Evolutionary conservation across 2,113 vertebrate genomes (phyloP), one percentile per base, ranked within the genome.

Genomic region (Cichladusa arquata): DNA sequence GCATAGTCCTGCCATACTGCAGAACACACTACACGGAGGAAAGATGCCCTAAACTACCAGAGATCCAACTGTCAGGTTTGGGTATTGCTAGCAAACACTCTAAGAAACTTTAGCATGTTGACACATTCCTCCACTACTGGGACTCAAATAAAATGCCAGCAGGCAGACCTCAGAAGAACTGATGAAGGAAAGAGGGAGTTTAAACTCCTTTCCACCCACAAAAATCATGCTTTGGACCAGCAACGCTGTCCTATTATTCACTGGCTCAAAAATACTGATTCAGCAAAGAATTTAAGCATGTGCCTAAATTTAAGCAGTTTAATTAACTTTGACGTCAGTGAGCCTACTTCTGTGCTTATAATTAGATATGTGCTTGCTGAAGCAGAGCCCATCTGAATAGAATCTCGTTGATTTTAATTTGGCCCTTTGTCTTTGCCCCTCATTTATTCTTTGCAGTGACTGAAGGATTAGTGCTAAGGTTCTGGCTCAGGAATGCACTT

Each of bases 251-350:
- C 81, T 83, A 34, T 62, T 90, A 88, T 72, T 81, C 5, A 2
- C 1, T 90, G 64, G 48, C 69, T 95, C 44, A 90, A 93, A 94
- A 94, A 93, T 48, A 94, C 90, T 90, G 95, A 96, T 86, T 96
- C 93, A 96, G 93, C 93, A 95, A 96, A 97, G 88, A 96, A 95
- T 78, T 94, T 96, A 96, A 65, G 95, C 92, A 96, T 96, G 76
- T 90, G 90, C 93, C 96, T 96, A 97, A 95, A 96, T 95, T 96
- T 96, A 96, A 96, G 95, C 87, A 96, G 90, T 97, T 97, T 95
- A 96, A 96, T 96, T 96, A 96, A 96, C 94, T 96, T 60, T 96
- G 94, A 97, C 86, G 85, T 97, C 94, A 95, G 86, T 60, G 71
- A 95, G 85, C 64, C 95, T 95, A 83, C 94, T 97, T 94, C 81